These are phyloP conservation scores for Spisula subtruncata DNA, from an alignment of 2,888 invertebrate genomes.

Conservation along the genomic window DNA sequence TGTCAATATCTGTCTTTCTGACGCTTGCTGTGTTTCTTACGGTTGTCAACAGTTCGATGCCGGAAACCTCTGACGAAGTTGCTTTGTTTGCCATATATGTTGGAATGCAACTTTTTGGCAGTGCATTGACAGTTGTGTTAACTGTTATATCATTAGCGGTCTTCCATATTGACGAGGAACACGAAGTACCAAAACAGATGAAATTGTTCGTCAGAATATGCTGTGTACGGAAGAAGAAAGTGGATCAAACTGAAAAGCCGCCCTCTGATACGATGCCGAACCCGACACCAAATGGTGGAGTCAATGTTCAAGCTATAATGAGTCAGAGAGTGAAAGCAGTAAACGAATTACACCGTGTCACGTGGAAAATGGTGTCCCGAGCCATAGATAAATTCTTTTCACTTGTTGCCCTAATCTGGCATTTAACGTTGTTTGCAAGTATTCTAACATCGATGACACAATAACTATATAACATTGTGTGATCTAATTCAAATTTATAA, in stretches of 20 bases:
- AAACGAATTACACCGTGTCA: slow-evolving; percentile 14
- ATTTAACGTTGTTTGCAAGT: slow-evolving; percentile 46
- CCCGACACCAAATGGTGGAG: not conserved
- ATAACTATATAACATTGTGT: too few relatives aligned
- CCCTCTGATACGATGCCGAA: not conserved
- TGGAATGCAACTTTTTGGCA: slow-evolving; percentile 70
- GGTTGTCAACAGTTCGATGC: slow-evolving; percentile 71
- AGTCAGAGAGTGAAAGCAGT: not conserved
- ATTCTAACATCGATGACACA: slow-evolving; percentile 41
- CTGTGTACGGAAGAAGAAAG: slow-evolving; percentile 38
- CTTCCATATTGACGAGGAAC: slow-evolving; percentile 60
- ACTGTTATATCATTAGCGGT: slow-evolving; percentile 69
- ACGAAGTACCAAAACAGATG: slow-evolving; percentile 49
- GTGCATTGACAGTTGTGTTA: slow-evolving; percentile 67
- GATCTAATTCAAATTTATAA: too few relatives aligned
- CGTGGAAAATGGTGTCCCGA: slow-evolving; percentile 68
- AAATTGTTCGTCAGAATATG: slow-evolving; percentile 40
- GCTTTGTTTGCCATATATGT: slow-evolving; percentile 72
- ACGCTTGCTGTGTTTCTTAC: slow-evolving; percentile 75
- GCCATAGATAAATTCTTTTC: slow-evolving; percentile 71
- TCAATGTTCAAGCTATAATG: not conserved
- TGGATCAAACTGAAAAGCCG: not conserved
- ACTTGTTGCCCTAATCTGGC: slow-evolving; percentile 57
- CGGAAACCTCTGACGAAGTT: slow-evolving; percentile 73
- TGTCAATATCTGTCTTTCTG: slow-evolving; percentile 69